Conservation (phyloP, 2,888 invertebrate genomes). For the Graphium colonna region DNA sequence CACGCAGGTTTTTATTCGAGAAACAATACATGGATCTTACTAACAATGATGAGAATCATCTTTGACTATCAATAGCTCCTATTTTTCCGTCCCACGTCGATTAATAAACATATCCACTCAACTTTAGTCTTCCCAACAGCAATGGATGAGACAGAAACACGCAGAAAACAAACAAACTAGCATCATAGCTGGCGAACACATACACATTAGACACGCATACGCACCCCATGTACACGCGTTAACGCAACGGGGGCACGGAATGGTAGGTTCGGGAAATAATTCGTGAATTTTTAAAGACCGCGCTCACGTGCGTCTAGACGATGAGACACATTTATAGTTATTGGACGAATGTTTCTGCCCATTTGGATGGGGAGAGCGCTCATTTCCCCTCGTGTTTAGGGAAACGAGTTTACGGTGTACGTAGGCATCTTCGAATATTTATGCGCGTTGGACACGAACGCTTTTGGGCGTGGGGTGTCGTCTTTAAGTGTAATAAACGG, state of each 20-base stretch:
- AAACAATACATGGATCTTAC: no score
- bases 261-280: constrained; percentile 25
- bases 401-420: background rate
- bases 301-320: constrained; percentile 23
- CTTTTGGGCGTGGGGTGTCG: background rate
- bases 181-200: background rate
- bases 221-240: background rate
- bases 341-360: constrained; percentile 22
- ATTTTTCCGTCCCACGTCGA: no score
- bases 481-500: background rate
- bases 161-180: background rate
- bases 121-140: background rate
- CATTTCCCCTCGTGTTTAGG: background rate
- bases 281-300: constrained; percentile 23
- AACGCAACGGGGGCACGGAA: constrained; percentile 25
- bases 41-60: no score
- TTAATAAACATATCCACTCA: background rate
- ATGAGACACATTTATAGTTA: constrained; percentile 31
- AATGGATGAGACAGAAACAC: background rate
- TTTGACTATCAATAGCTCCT: background rate
- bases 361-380: background rate
- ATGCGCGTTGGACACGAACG: background rate
- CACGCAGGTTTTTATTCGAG: no score
- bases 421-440: background rate
- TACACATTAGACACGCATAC: background rate